phyloP scores from a whole-genome alignment of 2,888 invertebrate genomes.

The Pasiphila rectangulata region DNA sequence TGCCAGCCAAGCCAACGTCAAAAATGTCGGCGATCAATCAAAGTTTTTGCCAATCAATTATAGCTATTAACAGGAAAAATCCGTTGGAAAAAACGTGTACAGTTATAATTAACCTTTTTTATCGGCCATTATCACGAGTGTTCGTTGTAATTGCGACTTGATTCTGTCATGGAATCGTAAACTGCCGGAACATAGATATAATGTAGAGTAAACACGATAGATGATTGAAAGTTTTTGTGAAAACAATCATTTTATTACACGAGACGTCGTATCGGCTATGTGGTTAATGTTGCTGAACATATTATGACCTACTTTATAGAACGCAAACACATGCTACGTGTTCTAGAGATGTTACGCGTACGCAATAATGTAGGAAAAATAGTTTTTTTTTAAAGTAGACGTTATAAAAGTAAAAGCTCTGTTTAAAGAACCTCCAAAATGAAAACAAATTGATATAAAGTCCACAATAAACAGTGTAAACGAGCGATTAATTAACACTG shows the following conservation, averaged over 20 bases:
- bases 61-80: constrained; percentile 24
- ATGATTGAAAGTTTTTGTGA: constrained; percentile 6
- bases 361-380: too few relatives aligned
- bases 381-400: too few relatives aligned
- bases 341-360: too few relatives aligned
- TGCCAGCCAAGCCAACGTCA: constrained; percentile 16
- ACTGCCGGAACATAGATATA: constrained; percentile 15
- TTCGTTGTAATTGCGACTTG: constrained; percentile 15
- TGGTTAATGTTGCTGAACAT: constrained; percentile 1
- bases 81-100: constrained; percentile 17
- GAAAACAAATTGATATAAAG: constrained; percentile 26
- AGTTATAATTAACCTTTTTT: constrained; percentile 18
- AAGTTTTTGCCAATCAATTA: constrained; percentile 23
- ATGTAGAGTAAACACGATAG: constrained; percentile 11
- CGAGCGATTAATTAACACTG: constrained; percentile 70
- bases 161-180: constrained; percentile 14
- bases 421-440: neutral
- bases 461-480: constrained; percentile 37
- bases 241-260: constrained; percentile 4
- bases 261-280: neutral
- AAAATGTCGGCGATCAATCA: constrained; percentile 21
- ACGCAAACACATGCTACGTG: neutral
- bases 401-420: neutral
- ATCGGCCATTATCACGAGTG: constrained; percentile 17
- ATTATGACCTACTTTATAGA: neutral